Conservation (phyloP, 1,140 invertebrate species). For the Gryllus bimaculatus region DNA sequence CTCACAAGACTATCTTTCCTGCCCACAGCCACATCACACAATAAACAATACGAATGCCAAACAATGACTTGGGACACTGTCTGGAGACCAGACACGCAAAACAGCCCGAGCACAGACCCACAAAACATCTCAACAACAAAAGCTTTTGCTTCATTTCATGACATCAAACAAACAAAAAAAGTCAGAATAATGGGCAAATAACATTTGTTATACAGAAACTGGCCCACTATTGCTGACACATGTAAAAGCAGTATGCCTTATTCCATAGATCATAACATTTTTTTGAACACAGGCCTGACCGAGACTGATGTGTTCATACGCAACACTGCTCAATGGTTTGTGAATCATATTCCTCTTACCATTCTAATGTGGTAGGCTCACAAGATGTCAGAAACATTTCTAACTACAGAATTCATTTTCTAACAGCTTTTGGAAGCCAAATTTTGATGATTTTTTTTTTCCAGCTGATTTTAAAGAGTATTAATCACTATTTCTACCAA, state of each 20-base stretch:
- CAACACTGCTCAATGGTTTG: constrained; percentile 16
- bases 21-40: constrained; percentile 5
- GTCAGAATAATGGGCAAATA: background rate
- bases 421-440: background rate
- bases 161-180: constrained; percentile 10
- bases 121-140: constrained; percentile 13
- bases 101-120: constrained; percentile 12
- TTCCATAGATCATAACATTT: constrained; percentile 3
- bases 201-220: background rate
- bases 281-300: constrained; percentile 11
- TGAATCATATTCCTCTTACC: constrained; percentile 11
- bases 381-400: background rate
- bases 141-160: constrained; percentile 15
- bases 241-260: background rate
- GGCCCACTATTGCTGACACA: background rate
- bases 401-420: background rate
- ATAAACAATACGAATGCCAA: constrained; percentile 13
- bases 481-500: background rate
- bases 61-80: constrained; percentile 11
- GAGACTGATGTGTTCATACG: constrained; percentile 6
- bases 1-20: background rate
- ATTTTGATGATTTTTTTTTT: background rate
- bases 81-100: constrained; percentile 11
- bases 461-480: background rate
- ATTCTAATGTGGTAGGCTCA: background rate